Conservation (phyloP, 1,140 invertebrate species). For the Hylaeus volcanicus region DNA sequence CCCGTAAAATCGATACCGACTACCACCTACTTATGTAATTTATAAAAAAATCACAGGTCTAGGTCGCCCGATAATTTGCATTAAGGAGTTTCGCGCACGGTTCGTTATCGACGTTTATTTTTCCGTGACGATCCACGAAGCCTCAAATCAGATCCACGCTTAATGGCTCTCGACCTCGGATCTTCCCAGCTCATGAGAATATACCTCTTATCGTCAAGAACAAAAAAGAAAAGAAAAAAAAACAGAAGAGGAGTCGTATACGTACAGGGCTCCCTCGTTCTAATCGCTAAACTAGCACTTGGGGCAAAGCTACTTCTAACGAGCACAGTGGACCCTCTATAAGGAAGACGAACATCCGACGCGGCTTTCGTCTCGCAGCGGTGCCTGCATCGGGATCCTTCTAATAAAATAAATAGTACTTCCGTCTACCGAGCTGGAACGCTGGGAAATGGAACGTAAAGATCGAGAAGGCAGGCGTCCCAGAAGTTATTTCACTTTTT, state of each 20-base stretch:
- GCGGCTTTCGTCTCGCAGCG: not conserved
- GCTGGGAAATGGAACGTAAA: constrained; percentile 11
- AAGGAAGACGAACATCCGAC: constrained; percentile 27
- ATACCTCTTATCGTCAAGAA: constrained; percentile 25
- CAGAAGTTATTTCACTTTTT: too few relatives aligned
- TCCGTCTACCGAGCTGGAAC: not conserved
- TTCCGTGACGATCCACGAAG: not conserved
- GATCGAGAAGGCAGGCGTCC: too few relatives aligned
- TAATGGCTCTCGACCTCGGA: constrained; percentile 17
- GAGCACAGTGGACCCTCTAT: constrained; percentile 33
- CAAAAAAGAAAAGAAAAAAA: not conserved
- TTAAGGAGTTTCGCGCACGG: not conserved
- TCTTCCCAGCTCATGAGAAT: constrained; percentile 20
- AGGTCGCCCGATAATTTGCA: not conserved
- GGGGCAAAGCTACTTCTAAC: constrained; percentile 16
- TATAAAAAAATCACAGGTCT: not conserved
- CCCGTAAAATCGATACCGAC: too few relatives aligned
- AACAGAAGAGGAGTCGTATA: constrained; percentile 26
- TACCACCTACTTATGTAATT: too few relatives aligned
- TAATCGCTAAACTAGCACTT: constrained; percentile 39
- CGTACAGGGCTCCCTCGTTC: not conserved
- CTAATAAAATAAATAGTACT: constrained; percentile 46
- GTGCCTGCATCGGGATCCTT: constrained; percentile 15
- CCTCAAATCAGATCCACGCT: constrained; percentile 4
- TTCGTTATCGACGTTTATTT: constrained; percentile 21